Base-by-base conservation (phyloP, 2,113 vertebrate genomes). In the Chamaetylas fuelleborni region DNA sequence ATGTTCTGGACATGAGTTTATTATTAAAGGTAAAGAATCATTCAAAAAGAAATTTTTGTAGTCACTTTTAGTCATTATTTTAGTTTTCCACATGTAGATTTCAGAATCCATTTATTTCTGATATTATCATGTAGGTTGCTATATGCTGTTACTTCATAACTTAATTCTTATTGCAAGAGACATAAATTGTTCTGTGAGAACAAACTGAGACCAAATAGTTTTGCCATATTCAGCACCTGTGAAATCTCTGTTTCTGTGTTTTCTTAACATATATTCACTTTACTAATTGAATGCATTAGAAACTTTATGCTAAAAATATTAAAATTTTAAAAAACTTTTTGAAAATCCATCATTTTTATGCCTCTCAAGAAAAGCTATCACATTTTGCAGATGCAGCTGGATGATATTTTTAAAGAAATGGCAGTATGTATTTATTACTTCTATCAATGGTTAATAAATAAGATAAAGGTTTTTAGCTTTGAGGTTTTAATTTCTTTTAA, bases 401-500 rank as follows among this genome's bases (percentile, higher is more conserved):
- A 8, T 62, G 57, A 34, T 67, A 38, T 77, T 92, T 94, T 64
- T 47, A 24, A 90, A 81, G 58, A 73, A 93, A 92, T 84, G 72
- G 33, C 22, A 70, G 42, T 12, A 40, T 38, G 54, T 53, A 48
- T 94, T 95, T 96, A 92, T 94, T 82, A 79, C 61, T 93, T 70
- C 67, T 83, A 73, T 60, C 54, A 33, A 22, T 43, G 9, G 42
- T 24, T 67, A 91, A 92, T 71, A 95, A 94, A 93, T 64, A 64
- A 71, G 92, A 88, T 92, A 78, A 61, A 86, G 40, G 42, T 70
- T 86, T 94, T 90, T 80, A 81, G 69, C 24, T 74, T 73, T 77
- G 62, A 88, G 58, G 45, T 45, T 96, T 95, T 92, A 96, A 89
- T 96, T 96, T 95, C 79, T 91, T 95, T 54, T 77, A 72, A 96